A percentile compares a stretch with the other conserved stretches of the same genome.
Conservation (phyloP, 1,140 invertebrate species). For the Oryzaephilus surinamensis region DNA sequence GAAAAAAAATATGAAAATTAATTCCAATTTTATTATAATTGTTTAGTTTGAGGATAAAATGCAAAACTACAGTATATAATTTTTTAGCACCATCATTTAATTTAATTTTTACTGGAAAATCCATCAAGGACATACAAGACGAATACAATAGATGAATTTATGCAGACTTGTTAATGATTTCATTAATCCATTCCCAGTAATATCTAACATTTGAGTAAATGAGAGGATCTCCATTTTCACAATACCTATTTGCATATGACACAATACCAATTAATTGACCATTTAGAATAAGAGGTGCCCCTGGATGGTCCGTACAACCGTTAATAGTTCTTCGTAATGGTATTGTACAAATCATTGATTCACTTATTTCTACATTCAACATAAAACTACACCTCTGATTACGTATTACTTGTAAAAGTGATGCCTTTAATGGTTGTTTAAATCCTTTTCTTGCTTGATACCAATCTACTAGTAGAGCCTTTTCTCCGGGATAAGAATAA, state of each 20-base stretch:
- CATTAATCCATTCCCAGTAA: conserved; percentile 1
- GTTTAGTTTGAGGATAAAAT: not conserved
- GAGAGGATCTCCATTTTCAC: not conserved
- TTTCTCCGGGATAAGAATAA: no score
- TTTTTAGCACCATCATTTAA: not conserved
- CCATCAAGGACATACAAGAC: not conserved
- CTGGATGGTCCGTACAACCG: no score
- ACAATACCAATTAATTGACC: not conserved
- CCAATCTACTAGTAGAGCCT: no score
- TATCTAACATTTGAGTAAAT: not conserved
- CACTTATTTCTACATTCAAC: no score
- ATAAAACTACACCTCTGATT: no score
- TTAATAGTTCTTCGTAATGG: no score
- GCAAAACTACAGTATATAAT: not conserved
- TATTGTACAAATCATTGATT: no score
- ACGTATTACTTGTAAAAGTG: no score
- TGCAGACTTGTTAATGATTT: not conserved
- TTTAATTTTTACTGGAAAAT: not conserved
- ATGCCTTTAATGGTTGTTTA: no score
- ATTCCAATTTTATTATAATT: not conserved
- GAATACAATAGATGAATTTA: not conserved
- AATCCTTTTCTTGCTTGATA: no score
- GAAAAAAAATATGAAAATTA: no score
- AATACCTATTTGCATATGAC: not conserved
- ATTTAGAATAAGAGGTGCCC: not conserved